These are phyloP conservation scores for Melanaphis sacchari DNA, from an alignment of 1,140 invertebrate species.

Conservation along the genomic window DNA sequence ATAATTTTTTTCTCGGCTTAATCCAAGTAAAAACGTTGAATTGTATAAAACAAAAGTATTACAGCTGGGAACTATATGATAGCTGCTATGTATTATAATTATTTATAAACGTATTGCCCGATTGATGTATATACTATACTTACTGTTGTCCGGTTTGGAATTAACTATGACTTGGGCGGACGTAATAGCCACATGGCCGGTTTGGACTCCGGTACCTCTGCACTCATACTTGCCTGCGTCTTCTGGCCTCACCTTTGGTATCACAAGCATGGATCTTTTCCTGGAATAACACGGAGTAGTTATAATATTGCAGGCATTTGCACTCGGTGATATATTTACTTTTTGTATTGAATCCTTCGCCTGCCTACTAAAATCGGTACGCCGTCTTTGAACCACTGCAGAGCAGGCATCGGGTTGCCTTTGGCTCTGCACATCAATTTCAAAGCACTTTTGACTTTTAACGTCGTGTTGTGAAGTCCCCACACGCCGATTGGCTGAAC, in stretches of 20 bases:
- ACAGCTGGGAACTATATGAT: background rate
- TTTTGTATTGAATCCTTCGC: slow-evolving; percentile 63
- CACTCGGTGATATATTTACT: slow-evolving; percentile 59
- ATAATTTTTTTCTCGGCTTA: background rate
- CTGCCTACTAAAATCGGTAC: slow-evolving; percentile 61
- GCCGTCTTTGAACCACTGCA: slow-evolving; percentile 63
- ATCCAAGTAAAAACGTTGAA: background rate
- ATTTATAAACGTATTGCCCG: background rate
- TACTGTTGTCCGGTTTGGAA: slow-evolving; percentile 61
- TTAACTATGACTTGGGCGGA: slow-evolving; percentile 60
- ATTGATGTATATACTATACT: slow-evolving; percentile 53
- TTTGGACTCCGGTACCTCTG: slow-evolving; percentile 66
- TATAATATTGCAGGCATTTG: background rate
- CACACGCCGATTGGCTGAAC: slow-evolving; percentile 62
- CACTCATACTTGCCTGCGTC: slow-evolving; percentile 79
- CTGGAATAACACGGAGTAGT: slow-evolving; percentile 63
- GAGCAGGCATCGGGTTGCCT: slow-evolving; percentile 62
- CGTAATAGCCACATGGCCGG: slow-evolving; percentile 58
- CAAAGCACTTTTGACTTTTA: slow-evolving; percentile 61
- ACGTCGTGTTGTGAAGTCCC: slow-evolving; percentile 62
- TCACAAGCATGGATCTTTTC: slow-evolving; percentile 78
- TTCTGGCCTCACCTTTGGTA: slow-evolving; percentile 72
- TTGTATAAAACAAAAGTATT: background rate
- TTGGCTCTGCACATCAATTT: slow-evolving; percentile 62
- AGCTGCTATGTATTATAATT: background rate